These are phyloP conservation scores for Schizotus pectinicornis DNA, from an alignment of 2,888 invertebrate genomes.

Conservation along the genomic window DNA sequence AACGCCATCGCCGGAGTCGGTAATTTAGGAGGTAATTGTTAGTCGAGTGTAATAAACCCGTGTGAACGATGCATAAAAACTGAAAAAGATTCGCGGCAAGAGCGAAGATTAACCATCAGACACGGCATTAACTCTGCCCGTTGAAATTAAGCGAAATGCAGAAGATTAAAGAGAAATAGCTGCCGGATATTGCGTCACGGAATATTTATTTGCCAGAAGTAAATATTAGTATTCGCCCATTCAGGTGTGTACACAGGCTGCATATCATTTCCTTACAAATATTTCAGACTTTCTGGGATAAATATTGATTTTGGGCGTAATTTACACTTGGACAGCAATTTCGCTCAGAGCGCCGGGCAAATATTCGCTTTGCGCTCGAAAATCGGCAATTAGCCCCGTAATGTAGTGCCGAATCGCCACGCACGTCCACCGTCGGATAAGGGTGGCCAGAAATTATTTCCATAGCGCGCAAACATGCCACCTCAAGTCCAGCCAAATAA, in stretches of 20 bases:
- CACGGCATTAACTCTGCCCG: slow-evolving; percentile 7
- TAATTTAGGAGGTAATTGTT: slow-evolving; percentile 4
- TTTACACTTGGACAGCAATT: slow-evolving; percentile 35
- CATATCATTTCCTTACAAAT: slow-evolving; percentile 57
- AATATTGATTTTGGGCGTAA: slow-evolving; percentile 51
- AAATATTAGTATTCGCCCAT: slow-evolving; percentile 56
- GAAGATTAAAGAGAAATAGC: slow-evolving; percentile 41
- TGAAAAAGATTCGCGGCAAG: not conserved
- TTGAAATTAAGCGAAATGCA: slow-evolving; percentile 14
- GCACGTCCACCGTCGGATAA: no score
- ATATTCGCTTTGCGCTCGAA: no score
- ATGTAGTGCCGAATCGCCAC: no score
- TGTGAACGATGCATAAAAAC: not conserved
- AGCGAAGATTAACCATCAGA: not conserved
- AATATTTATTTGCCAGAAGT: slow-evolving; percentile 51
- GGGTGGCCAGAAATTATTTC: no score
- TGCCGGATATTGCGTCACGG: slow-evolving; percentile 54
- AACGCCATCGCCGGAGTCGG: not conserved
- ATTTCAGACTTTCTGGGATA: slow-evolving; percentile 47
- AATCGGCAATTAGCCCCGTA: no score
- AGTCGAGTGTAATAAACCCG: not conserved
- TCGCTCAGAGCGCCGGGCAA: not conserved
- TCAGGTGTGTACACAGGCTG: slow-evolving; percentile 56
- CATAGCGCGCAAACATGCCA: no score
- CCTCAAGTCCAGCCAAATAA: no score